Evolutionary conservation across 1,140 invertebrate species (phyloP).

Genomic region (Schlechtendalia chinensis): DNA sequence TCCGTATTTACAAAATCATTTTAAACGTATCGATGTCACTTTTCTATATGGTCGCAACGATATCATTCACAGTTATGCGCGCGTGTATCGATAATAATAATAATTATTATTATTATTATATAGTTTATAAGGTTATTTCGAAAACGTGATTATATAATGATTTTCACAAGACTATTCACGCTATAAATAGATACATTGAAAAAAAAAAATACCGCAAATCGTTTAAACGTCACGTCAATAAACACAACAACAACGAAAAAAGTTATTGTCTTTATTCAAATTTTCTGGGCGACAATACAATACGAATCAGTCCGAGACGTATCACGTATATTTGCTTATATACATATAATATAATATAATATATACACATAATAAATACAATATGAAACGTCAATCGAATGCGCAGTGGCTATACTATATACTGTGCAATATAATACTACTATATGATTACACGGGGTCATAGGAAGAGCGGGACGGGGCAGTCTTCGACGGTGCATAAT

Average conservation of each 20-base stretch:
- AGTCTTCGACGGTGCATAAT: neutral
- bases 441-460: too few relatives aligned
- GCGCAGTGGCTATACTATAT: too few relatives aligned
- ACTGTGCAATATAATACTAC: too few relatives aligned
- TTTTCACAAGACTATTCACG: constrained; percentile 1
- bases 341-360: too few relatives aligned
- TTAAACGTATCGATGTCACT: neutral
- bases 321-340: neutral
- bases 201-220: neutral
- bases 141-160: neutral
- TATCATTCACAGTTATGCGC: neutral
- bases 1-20: neutral
- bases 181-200: neutral
- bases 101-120: neutral
- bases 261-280: too few relatives aligned
- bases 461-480: neutral
- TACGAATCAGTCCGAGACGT: constrained; percentile 24
- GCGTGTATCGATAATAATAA: neutral
- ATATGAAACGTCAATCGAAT: neutral
- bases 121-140: neutral
- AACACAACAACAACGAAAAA: too few relatives aligned
- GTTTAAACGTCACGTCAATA: neutral
- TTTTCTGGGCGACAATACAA: neutral
- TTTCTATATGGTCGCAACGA: neutral
- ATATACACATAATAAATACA: neutral